phyloP scores from a whole-genome alignment of 1,140 invertebrate species.

The Papilio glaucus region DNA sequence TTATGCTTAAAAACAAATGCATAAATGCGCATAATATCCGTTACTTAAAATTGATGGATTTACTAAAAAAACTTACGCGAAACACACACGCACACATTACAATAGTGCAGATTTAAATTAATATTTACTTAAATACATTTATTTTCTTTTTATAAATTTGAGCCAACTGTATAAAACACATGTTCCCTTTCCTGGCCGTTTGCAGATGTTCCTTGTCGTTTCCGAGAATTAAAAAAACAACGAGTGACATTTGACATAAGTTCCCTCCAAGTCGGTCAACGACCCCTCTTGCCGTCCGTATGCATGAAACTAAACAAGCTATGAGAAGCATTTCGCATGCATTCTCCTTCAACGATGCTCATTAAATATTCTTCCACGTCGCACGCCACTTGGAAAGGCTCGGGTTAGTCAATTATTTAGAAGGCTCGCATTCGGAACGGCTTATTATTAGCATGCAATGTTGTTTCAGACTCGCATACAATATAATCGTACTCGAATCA shows the following conservation, averaged over 20 bases:
- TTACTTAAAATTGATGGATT: too few species aligned
- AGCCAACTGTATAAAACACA: neutral
- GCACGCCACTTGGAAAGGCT: conserved; percentile 19
- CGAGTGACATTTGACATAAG: neutral
- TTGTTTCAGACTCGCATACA: neutral
- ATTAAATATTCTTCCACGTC: conserved; percentile 29
- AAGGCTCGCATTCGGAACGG: neutral
- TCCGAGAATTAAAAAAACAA: neutral
- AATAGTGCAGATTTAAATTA: too few species aligned
- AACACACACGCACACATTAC: too few species aligned
- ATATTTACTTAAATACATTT: too few species aligned
- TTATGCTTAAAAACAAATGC: too few species aligned
- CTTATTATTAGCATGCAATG: conserved; percentile 31
- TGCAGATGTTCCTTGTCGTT: neutral
- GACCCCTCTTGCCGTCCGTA: neutral
- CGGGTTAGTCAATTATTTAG: conserved; percentile 22
- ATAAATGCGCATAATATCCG: too few species aligned
- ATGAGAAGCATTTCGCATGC: neutral
- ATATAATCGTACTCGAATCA: neutral
- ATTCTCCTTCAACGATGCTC: conserved; percentile 6
- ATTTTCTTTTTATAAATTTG: neutral
- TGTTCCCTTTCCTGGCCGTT: neutral
- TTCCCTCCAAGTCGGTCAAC: conserved; percentile 4
- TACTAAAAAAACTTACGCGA: too few species aligned
- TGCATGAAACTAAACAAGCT: neutral